A percentile compares a stretch with the other conserved stretches of the same genome.
These are phyloP conservation scores for Machimus rusticus DNA, from an alignment of 2,888 invertebrate species.

Conservation along the genomic window DNA sequence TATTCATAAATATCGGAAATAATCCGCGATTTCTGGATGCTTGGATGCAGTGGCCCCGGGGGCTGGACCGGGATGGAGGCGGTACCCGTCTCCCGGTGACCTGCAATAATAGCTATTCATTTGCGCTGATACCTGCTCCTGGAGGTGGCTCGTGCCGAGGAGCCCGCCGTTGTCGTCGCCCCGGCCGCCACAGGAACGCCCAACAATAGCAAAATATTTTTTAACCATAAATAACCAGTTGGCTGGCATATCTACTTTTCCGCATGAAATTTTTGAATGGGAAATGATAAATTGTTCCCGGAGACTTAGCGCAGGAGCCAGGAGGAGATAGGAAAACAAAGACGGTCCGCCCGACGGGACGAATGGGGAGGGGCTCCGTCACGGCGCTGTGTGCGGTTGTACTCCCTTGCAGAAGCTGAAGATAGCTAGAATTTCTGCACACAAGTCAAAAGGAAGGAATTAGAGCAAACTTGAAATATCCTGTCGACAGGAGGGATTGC, in stretches of 20 bases:
- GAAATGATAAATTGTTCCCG: slow-evolving; percentile 45
- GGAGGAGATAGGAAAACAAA: not conserved
- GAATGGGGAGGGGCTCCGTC: not conserved
- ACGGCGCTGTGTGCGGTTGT: not conserved
- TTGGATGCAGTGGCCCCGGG: not conserved
- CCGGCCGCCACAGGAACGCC: not conserved
- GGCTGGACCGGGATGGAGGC: not conserved
- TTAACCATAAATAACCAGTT: slow-evolving; percentile 31
- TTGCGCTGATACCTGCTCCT: slow-evolving; percentile 3
- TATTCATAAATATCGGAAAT: slow-evolving; percentile 34
- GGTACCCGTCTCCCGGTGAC: not conserved
- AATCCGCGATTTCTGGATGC: not conserved
- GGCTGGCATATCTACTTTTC: slow-evolving; percentile 40
- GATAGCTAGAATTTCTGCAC: not conserved
- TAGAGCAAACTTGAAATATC: slow-evolving; percentile 31
- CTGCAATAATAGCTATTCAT: not conserved
- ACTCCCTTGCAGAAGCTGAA: not conserved
- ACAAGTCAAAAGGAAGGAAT: slow-evolving; percentile 20
- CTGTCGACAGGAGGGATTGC: slow-evolving; percentile 23
- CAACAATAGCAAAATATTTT: slow-evolving; percentile 35
- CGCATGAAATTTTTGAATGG: slow-evolving; percentile 44
- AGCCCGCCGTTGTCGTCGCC: not conserved
- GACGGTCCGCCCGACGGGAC: not conserved
- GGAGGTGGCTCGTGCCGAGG: not conserved
- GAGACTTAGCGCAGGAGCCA: slow-evolving; percentile 34